phyloP scores from a whole-genome alignment of 2,888 invertebrate species.

The Apamea epomidion region DNA sequence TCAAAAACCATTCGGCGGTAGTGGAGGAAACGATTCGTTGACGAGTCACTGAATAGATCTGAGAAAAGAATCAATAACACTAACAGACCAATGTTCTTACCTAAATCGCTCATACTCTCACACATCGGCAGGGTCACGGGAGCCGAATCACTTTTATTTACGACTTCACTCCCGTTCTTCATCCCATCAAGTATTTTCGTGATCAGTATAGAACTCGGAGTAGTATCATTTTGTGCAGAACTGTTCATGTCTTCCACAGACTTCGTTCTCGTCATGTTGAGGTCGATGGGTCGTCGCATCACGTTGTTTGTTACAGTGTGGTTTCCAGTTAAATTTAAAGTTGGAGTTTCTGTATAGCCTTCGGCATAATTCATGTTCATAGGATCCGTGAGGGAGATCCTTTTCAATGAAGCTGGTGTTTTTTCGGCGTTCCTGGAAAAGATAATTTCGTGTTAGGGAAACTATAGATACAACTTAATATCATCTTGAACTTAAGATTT shows the following conservation, averaged over 20 bases:
- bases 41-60: neutral
- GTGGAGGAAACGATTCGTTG: neutral
- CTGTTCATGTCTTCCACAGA: constrained; percentile 67
- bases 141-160: constrained; percentile 74
- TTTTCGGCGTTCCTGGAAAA: constrained; percentile 79
- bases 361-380: constrained; percentile 53
- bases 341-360: constrained; percentile 33
- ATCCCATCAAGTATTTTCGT: constrained; percentile 79
- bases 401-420: constrained; percentile 77
- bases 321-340: constrained; percentile 58
- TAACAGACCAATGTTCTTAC: constrained; percentile 79
- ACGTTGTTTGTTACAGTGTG: constrained; percentile 16
- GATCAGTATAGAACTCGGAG: constrained; percentile 74
- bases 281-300: neutral
- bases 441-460: neutral
- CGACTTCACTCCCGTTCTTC: constrained; percentile 79
- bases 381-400: constrained; percentile 50
- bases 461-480: neutral
- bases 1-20: neutral
- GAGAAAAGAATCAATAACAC: neutral
- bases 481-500: neutral
- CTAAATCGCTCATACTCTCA: constrained; percentile 92
- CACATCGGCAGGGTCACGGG: constrained; percentile 85
- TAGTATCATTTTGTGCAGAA: constrained; percentile 48
- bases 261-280: constrained; percentile 38